Conservation (phyloP, 2,113 vertebrate species). For the Sebastes schlegelii region DNA sequence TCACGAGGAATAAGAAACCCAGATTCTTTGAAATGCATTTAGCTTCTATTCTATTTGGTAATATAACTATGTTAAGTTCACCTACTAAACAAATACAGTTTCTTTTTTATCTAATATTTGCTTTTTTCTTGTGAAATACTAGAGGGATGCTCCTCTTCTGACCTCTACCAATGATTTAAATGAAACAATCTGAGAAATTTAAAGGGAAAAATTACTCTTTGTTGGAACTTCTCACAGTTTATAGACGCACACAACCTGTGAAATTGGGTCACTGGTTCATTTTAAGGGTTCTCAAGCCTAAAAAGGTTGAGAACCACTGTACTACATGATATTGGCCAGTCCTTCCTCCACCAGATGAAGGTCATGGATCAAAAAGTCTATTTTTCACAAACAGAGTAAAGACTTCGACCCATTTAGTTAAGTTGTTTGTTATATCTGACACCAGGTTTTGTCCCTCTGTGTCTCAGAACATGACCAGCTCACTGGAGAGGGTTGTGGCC, state of each 20-base stretch:
- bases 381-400: no score
- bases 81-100: background rate
- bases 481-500: conserved; percentile 79
- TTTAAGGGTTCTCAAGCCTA: no score
- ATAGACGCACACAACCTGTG: no score
- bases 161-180: background rate
- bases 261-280: no score
- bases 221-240: background rate
- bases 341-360: background rate
- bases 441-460: background rate
- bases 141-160: background rate
- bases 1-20: background rate
- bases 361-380: background rate
- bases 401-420: no score
- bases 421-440: background rate
- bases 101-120: background rate
- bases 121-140: background rate
- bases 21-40: background rate
- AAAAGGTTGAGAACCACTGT: background rate
- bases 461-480: conserved; percentile 74
- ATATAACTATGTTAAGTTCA: background rate
- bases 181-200: background rate
- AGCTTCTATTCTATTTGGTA: background rate
- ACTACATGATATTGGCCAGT: background rate
- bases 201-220: background rate